phyloP scores from a whole-genome alignment of 2,797 vertebrate species.

The Buceros bicornis region DNA sequence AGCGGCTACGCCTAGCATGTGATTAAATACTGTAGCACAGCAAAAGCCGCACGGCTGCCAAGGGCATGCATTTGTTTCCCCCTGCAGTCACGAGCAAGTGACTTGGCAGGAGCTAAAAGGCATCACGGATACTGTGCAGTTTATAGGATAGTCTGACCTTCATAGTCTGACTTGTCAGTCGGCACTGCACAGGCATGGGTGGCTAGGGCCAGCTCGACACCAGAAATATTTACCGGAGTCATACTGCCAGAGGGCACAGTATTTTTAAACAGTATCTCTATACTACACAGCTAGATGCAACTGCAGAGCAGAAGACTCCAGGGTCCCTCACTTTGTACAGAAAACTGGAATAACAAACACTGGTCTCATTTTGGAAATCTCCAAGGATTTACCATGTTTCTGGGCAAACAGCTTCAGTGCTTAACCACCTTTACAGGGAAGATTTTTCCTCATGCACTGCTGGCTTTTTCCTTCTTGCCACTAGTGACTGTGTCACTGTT shows the following conservation, averaged over 20 bases:
- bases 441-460: background rate
- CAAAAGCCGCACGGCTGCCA: rapidly evolving
- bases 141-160: conserved; percentile 47
- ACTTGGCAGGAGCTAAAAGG: conserved; percentile 42
- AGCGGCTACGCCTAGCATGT: background rate
- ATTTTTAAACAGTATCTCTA: background rate
- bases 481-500: background rate
- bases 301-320: rapidly evolving
- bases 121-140: background rate
- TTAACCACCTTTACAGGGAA: background rate
- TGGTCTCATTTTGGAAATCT: rapidly evolving
- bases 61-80: background rate
- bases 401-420: background rate
- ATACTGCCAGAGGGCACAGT: background rate
- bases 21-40: background rate
- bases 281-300: rapidly evolving
- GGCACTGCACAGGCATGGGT: background rate
- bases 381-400: background rate
- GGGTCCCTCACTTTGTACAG: rapidly evolving
- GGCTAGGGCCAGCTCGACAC: background rate
- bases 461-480: background rate
- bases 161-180: background rate
- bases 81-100: conserved; percentile 1
- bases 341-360: rapidly evolving
- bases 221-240: background rate